These are phyloP conservation scores for Tenualosa ilisha DNA, from an alignment of 2,797 vertebrate species.

Conservation along the genomic window DNA sequence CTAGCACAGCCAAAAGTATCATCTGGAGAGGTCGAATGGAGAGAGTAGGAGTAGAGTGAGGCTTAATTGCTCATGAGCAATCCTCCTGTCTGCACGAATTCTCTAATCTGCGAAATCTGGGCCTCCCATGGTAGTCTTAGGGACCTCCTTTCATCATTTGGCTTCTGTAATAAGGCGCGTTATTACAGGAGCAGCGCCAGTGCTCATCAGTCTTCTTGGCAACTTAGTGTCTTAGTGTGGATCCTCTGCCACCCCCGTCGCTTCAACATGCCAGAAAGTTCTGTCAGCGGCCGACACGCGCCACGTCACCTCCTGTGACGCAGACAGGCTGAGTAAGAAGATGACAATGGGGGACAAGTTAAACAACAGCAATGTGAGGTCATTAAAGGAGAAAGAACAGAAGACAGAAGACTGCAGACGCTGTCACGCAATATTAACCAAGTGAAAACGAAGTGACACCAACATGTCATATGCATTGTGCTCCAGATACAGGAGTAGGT, in stretches of 20 bases:
- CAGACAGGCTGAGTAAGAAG: not conserved
- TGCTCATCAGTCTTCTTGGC: slow-evolving; percentile 10
- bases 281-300: not conserved
- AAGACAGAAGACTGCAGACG: not conserved
- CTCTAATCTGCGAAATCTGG: slow-evolving; percentile 19
- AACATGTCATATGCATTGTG: no score
- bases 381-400: not conserved
- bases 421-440: no score
- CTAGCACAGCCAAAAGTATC: not conserved
- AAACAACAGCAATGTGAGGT: not conserved
- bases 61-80: slow-evolving; percentile 57
- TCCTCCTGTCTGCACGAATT: slow-evolving; percentile 50
- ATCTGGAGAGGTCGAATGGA: slow-evolving; percentile 11
- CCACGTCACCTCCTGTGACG: not conserved
- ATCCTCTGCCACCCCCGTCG: not conserved
- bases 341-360: not conserved
- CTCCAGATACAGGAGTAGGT: no score
- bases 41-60: slow-evolving; percentile 45
- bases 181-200: not conserved
- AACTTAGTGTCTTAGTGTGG: not conserved
- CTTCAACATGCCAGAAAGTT: not conserved
- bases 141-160: not conserved
- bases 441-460: no score
- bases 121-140: slow-evolving; percentile 27
- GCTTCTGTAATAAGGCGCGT: not conserved